A percentile compares a stretch with the other conserved stretches of the same genome.
phyloP scores from a whole-genome alignment of 2,797 vertebrate genomes.

The Hippopotamyrus pictus region DNA sequence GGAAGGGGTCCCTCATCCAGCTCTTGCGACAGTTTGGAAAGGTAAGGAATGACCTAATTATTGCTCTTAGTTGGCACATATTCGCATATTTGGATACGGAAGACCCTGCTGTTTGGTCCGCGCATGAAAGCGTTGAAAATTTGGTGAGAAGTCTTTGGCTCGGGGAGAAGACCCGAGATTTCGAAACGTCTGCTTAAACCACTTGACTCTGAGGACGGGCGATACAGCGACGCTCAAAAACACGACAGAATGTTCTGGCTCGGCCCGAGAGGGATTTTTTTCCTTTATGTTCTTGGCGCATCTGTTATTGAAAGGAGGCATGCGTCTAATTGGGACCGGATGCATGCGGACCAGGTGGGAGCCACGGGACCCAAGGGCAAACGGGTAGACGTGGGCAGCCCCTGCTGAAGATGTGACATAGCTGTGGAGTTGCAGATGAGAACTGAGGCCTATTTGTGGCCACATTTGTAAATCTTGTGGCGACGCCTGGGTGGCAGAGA shows the following conservation, averaged over 20 bases:
- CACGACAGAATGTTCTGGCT: background rate
- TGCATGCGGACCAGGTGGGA: background rate
- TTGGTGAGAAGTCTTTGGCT: background rate
- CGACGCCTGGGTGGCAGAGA: background rate
- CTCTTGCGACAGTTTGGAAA: constrained; percentile 95
- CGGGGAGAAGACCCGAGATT: background rate
- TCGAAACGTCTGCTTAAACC: background rate
- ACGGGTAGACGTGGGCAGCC: background rate
- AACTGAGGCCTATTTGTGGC: background rate
- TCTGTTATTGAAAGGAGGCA: background rate
- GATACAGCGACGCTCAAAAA: background rate
- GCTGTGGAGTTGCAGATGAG: background rate
- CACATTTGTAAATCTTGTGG: background rate
- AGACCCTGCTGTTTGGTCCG: background rate
- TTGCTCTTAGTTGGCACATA: background rate
- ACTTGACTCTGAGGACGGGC: background rate
- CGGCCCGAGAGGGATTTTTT: background rate
- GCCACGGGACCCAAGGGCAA: background rate
- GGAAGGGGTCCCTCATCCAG: constrained; percentile 95
- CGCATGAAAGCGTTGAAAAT: background rate
- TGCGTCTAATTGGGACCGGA: background rate
- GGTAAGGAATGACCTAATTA: constrained; percentile 56
- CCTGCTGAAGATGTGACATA: background rate
- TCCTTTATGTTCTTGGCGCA: background rate
- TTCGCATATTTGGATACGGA: background rate